phyloP scores from a whole-genome alignment of 2,888 invertebrate genomes.

The Congeria kusceri region DNA sequence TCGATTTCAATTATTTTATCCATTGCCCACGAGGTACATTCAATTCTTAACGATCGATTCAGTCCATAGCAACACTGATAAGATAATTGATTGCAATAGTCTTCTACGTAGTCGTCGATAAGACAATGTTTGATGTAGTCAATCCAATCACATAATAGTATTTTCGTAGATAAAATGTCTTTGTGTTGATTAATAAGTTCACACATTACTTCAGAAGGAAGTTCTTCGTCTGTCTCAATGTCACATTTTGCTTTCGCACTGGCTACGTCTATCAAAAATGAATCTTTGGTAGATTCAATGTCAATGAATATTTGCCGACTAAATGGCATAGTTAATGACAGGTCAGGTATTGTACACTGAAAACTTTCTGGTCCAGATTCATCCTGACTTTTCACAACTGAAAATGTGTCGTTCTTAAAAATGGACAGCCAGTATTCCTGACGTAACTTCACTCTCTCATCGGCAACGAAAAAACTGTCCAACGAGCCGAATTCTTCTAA shows the following conservation, averaged over 20 bases:
- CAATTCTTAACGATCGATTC: background rate
- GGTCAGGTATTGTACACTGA: conserved; percentile 36
- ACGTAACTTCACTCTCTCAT: conserved; percentile 9
- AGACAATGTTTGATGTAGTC: conserved; percentile 9
- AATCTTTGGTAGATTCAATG: conserved; percentile 53
- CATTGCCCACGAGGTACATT: background rate
- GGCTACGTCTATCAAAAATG: conserved; percentile 50
- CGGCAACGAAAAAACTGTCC: conserved; percentile 47
- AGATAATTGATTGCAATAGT: conserved; percentile 40
- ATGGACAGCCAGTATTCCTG: conserved; percentile 26
- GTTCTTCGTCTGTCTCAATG: conserved; percentile 56
- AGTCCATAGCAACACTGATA: background rate
- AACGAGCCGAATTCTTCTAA: conserved; percentile 51
- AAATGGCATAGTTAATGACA: conserved; percentile 58
- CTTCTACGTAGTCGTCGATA: conserved; percentile 38
- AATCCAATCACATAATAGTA: conserved; percentile 9
- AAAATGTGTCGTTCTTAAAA: conserved; percentile 29
- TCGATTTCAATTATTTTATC: background rate
- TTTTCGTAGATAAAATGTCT: conserved; percentile 30
- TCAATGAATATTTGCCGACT: conserved; percentile 41
- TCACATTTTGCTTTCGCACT: conserved; percentile 46
- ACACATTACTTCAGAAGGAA: conserved; percentile 49
- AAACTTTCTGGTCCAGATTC: conserved; percentile 67
- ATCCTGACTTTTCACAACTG: conserved; percentile 38
- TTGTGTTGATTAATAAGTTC: conserved; percentile 47